Base-by-base conservation (phyloP, 2,797 vertebrate species). In the Peromyscus eremicus region DNA sequence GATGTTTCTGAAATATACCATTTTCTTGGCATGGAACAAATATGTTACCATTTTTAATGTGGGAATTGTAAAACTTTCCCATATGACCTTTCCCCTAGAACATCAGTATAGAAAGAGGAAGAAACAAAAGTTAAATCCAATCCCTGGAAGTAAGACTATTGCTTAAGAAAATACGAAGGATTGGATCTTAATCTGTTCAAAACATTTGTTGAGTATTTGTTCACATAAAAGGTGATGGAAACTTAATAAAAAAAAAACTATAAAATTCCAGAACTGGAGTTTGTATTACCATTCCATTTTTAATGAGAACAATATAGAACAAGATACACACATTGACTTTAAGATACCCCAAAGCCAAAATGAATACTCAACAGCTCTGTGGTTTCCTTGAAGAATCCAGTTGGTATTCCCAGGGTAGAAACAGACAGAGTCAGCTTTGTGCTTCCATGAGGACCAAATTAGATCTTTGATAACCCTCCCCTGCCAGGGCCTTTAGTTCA, bases 161-260 rank as follows among this genome's bases (percentile, higher is more conserved):
- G 57, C 57, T 75, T 25, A 68, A 88, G 62, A 34, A 12, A 85
- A 57, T 89, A 85, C 60, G 82, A 92, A 68, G 4, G 4, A 80
- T 66, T 90, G 21, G 8, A 55, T 94, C 46, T 57, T 94, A 68
- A 57, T 89, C 80, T 93, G 27, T 82, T 19, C 29, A 77, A 86
- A 37, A 68, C 17, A 66, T 83, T 94, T 94, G 55, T 52, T 87
- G 82, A 91, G 46, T 55, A 76, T 73, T 34, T 79, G 81, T 89
- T 81, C 14, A 86, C 9, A 34, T 46, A 64, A 14, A 17, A 88
- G 27, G 14, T 70, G 12, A 87, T 19, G 4, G 17, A 14, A 60
- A 14, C 1, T 29, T 70, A 81, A 25, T 75, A 46, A 87, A 87
- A 52, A 14, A 66, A 68, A 73, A 37, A 4, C 57, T 40, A 57